Base-by-base conservation (phyloP, 2,797 vertebrate genomes). In the Streptopelia turtur region DNA sequence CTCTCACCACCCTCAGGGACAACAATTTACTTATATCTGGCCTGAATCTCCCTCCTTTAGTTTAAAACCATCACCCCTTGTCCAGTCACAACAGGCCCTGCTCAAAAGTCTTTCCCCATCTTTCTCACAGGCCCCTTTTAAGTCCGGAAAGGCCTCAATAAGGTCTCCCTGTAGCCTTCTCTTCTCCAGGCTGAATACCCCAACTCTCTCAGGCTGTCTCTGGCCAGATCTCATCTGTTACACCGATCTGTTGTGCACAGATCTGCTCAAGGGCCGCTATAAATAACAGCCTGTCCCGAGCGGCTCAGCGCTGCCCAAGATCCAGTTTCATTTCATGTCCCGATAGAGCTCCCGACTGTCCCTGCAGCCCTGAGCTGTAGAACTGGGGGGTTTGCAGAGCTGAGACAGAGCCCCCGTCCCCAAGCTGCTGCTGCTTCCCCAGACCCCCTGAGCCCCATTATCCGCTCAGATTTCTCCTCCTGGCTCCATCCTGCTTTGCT, bases 371-470 rank as follows among this genome's bases (percentile, higher is more conserved):
- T 16, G 9, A 25, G 20, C 35, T 59, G 20, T 8, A 37, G 70
- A 16, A 15, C 7, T 2, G 1, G 15, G 25, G 31, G 15, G 1
- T 68, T 78, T 68, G n/a, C 82, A 0, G 0, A 89, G 41, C 33
- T 37, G n/a, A 71, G 59, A 45, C 50, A 4, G 45, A 60, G 0
- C 13, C 43, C 56, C 13, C 6, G 4, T 31, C 27, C 23, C 8
- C 0, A 0, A 23, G 37, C 3, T 63, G 11, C 56, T 31, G 16
- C 60, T 65, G 31, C 61, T 59, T 66, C 45, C 27, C 37, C 21
- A 33, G 30, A 43, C 37, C 45, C n/a, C 24, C 52, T 27, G 37
- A 27, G 43, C 37, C 33, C 25, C 20, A 0, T 68, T 31, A 21
- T 33, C 55, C 11, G 0, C 28, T 31, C 23, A 52, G 57, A 39